Evolutionary conservation across 2,888 invertebrate genomes (phyloP), one percentile per base, ranked within the genome.

Genomic region (Palloptera scutellata): DNA sequence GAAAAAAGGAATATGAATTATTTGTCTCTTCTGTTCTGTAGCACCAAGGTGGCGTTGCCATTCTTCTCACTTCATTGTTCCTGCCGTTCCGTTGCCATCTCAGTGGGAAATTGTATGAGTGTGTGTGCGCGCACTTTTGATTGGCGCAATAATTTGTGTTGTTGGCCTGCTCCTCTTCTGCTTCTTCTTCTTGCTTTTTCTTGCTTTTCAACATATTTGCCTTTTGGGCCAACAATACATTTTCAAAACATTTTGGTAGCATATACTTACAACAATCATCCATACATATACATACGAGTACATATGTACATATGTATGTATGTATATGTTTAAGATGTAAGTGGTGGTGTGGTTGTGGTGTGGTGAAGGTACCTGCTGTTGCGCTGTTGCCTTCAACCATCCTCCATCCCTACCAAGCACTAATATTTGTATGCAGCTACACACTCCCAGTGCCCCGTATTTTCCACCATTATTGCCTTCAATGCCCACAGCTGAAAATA

Each of bases 401-500:
- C 30, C 2, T 2, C 30, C 30, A 30, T 30, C 30, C 30, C 30
- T 30, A 30, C 30, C 30, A 30, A 30, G 6, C 30, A 30, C 6
- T 30, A 30, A 30, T 30, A 30, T 30, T 30, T 30, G 30, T 30
- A 30, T 30, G 30, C 6, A 30, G 6, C 30, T 30, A 30, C 48
- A 48, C 48, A 48, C 48, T 48, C 48, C 15, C 30, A 30, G 2
- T 30, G 3, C 30, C 30, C 6, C 62, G 60, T 12, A 54, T 41
- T 5, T 63, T 60, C 63, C 66, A 61, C 20, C 53, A 52, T 59
- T 54, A 19, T 40, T 40, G 57, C n/a, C 75, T 73, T 52, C 72
- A 70, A 70, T 74, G 74, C 72, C 74, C 77, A 74, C 76, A 66
- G 73, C 71, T 71, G 77, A 72, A 74, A 73, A 74, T 73, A 73